Conservation (phyloP, 2,113 vertebrate genomes). For the Hemiprocne comata region DNA sequence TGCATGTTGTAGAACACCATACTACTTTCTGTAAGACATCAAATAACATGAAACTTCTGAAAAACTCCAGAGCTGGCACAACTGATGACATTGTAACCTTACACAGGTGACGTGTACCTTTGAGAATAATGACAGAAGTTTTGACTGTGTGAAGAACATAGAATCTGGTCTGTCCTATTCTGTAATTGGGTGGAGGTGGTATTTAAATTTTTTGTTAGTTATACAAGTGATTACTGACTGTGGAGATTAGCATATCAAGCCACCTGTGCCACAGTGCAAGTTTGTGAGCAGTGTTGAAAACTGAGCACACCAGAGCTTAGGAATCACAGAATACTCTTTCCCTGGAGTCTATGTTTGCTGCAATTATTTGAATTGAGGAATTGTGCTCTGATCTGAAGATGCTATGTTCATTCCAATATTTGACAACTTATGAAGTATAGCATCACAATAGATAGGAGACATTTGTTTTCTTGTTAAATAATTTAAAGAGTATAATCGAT, state of each 20-base stretch:
- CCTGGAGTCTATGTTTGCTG: not conserved
- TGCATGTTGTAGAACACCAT: not conserved
- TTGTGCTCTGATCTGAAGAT: not conserved
- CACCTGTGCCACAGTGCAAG: not conserved
- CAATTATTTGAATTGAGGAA: not conserved
- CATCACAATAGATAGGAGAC: not conserved
- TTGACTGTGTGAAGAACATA: not conserved
- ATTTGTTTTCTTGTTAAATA: not conserved
- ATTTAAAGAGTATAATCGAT: accelerated
- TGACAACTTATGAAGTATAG: not conserved
- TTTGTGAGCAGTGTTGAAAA: not conserved
- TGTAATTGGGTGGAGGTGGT: accelerated
- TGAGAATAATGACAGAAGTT: not conserved
- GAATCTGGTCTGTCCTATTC: not conserved
- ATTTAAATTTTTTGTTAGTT: not conserved
- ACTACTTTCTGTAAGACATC: not conserved
- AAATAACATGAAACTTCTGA: not conserved
- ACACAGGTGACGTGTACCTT: not conserved
- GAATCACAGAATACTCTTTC: not conserved
- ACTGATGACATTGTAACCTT: not conserved
- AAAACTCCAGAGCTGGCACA: not conserved
- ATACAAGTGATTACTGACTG: not conserved
- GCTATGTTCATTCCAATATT: not conserved
- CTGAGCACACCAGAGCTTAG: accelerated
- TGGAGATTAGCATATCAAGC: not conserved